Evolutionary conservation across 2,113 vertebrate species (phyloP), one percentile per base, ranked within the genome.

Genomic region (Cynoglossus semilaevis): DNA sequence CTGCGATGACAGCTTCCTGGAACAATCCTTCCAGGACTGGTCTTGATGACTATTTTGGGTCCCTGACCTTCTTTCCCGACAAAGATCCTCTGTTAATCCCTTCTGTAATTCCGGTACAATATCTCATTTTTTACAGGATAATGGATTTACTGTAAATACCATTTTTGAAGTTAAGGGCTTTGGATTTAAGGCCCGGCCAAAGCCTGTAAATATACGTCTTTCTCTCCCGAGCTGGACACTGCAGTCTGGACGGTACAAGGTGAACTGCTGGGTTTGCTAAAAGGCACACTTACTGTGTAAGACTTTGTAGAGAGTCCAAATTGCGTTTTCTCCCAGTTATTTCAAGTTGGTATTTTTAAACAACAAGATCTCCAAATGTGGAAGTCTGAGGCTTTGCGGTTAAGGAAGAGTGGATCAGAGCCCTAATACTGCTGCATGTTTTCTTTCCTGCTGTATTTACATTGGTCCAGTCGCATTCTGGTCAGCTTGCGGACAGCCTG

Each of bases 271-370:
- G 67, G 48, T 71, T 8, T 47, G 42, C 57, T 53, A 51, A 73
- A 69, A 58, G 43, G 58, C 37, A 44, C 44, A 51, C 48, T 35
- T 17, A 36, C 44, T 38, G 51, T 40, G n/a, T 8, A 9, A 43
- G 58, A 55, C 72, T 78, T 83, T 79, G 68, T 81, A 78, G 72
- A 56, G 49, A 48, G 71, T 77, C 72, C 76, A 68, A 59, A 58
- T 74, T 43, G 53, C 79, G 19, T 70, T 84, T 63, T 77, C 22
- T 77, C 66, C 77, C 66, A 63, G 69, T 74, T 88, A 82, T 89
- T 88, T 87, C 56, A 58, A 74, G 46, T 51, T 70, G 58, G 69
- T 83, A 87, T 87, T 86, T 89, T 76, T 81, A 87, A 29, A 29
- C 22, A 29, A 87, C 77, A 76, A 77, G 82, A 73, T 82, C 65